A percentile compares a stretch with the other conserved stretches of the same genome.
Conservation (phyloP, 53 echinoderm and acorn worm species). For the Echinarachnius parma region DNA sequence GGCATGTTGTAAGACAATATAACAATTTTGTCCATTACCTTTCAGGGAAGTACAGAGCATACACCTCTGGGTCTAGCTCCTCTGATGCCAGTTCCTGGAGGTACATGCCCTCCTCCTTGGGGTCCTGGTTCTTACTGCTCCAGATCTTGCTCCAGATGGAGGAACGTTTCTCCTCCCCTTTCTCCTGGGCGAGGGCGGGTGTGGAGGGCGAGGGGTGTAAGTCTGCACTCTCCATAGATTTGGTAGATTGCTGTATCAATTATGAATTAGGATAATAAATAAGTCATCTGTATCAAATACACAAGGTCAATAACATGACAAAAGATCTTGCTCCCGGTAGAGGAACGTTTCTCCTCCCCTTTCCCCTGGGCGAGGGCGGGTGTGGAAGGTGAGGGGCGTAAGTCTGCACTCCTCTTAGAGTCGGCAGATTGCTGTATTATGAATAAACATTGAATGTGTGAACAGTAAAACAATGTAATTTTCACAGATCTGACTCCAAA, state of each 20-base stretch:
- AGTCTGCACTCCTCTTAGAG: not conserved
- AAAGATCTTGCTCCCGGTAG: constrained; percentile 65
- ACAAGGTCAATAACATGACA: too few relatives aligned
- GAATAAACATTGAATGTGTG: too few relatives aligned
- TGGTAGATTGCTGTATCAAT: not conserved
- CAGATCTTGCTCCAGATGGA: constrained; percentile 68
- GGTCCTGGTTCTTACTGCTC: constrained; percentile 64
- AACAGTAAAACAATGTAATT: too few relatives aligned
- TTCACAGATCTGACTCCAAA: too few relatives aligned
- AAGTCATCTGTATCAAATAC: too few relatives aligned
- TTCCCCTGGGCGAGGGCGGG: constrained; percentile 29
- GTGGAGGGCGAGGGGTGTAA: constrained; percentile 1
- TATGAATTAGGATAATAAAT: too few relatives aligned
- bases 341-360: constrained; percentile 49
- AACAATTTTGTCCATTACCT: too few relatives aligned
- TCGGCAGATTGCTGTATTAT: constrained; percentile 9
- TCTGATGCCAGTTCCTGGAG: constrained; percentile 89
- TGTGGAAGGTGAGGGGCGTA: not conserved
- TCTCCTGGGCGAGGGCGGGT: constrained; percentile 19
- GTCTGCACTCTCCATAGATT: not conserved
- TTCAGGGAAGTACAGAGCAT: constrained; percentile 92
- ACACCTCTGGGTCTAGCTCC: constrained; percentile 91
- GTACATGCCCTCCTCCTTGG: constrained; percentile 87
- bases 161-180: constrained; percentile 50
- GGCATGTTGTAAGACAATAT: too few relatives aligned